phyloP scores from a whole-genome alignment of 2,888 invertebrate genomes.

The Sympetrum striolatum region DNA sequence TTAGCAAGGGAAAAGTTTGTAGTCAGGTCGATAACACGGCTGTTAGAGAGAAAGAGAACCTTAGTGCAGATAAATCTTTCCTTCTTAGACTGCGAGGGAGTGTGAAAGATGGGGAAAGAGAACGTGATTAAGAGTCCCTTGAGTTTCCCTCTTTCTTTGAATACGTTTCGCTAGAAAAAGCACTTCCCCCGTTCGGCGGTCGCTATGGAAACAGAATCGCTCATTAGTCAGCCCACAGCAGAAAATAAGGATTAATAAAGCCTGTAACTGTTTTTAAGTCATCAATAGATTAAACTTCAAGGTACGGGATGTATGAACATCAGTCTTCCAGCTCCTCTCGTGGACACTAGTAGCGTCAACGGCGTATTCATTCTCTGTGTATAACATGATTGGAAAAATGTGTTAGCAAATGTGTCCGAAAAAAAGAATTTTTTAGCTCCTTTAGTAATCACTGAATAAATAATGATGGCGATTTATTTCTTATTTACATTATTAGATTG shows the following conservation, averaged over 20 bases:
- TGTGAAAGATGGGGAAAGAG: background rate
- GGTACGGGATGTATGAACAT: no score
- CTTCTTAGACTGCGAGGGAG: background rate
- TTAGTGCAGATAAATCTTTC: background rate
- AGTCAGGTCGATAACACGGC: background rate
- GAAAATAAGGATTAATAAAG: background rate
- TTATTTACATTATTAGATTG: no score
- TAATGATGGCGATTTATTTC: no score
- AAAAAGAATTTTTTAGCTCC: no score
- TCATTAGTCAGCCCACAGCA: background rate
- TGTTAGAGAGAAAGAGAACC: background rate
- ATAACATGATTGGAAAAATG: no score
- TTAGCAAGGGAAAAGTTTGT: background rate
- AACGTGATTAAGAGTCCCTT: background rate
- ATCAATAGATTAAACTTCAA: background rate
- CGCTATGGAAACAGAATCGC: background rate
- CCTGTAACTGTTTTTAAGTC: background rate
- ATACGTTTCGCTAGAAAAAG: background rate
- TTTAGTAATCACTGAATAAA: no score
- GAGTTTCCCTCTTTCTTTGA: background rate
- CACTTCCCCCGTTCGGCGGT: background rate
- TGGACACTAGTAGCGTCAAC: no score
- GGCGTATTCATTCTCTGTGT: no score
- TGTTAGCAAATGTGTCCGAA: no score
- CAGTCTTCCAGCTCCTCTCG: no score